Percentiles rank a stretch among this genome's conserved stretches.
Evolutionary conservation across 1,140 invertebrate species (phyloP).

Genomic region (Teleogryllus occipitalis): DNA sequence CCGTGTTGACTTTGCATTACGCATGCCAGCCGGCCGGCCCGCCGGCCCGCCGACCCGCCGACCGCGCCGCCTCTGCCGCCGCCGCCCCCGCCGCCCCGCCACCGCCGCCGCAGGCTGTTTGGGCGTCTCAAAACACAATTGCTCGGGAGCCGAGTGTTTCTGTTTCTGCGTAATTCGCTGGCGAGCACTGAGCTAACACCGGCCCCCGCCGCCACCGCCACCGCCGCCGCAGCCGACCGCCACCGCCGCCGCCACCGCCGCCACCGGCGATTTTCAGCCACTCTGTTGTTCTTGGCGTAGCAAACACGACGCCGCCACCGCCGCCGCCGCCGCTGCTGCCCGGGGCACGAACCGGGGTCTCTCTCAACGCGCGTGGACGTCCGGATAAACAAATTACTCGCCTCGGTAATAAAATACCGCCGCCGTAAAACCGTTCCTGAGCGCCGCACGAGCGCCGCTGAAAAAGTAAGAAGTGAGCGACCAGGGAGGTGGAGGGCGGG

Average conservation of each 20-base stretch:
- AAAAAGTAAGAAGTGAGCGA: background rate
- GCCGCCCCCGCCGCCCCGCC: too few species aligned
- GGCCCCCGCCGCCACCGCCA: too few species aligned
- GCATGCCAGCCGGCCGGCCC: background rate
- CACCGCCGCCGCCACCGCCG: too few species aligned
- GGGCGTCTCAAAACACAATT: background rate
- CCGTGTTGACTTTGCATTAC: constrained; percentile 3
- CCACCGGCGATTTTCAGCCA: too few species aligned
- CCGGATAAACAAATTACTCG: background rate
- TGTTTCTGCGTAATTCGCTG: constrained; percentile 3
- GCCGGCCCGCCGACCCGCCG: too few species aligned
- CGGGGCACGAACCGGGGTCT: background rate
- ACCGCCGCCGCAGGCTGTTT: background rate
- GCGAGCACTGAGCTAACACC: background rate
- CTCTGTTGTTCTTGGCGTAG: too few species aligned
- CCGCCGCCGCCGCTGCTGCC: too few species aligned
- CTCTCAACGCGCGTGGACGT: background rate
- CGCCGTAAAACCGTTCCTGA: background rate
- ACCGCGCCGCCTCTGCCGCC: too few species aligned
- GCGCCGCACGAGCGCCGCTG: background rate
- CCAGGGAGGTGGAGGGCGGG: too few species aligned
- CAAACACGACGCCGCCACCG: too few species aligned
- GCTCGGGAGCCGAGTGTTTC: background rate
- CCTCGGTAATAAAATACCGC: background rate
- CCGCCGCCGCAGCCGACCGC: too few species aligned